Conservation (phyloP, 1,140 invertebrate genomes). For the Penaeus japonicus region DNA sequence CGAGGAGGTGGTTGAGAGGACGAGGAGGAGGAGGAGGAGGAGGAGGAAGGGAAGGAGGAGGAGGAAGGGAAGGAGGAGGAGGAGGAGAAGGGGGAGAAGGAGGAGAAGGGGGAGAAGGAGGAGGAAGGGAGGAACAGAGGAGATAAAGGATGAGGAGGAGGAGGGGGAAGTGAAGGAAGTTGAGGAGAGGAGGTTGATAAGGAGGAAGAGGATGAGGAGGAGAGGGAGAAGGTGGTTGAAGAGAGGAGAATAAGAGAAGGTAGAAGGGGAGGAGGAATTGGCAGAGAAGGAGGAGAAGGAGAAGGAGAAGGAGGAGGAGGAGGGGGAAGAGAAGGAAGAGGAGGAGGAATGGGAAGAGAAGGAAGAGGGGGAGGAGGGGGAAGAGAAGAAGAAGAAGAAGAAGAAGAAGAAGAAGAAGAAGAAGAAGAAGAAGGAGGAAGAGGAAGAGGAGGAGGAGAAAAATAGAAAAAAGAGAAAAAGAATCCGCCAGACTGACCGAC, state of each 20-base stretch:
- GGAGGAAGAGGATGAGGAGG: neutral
- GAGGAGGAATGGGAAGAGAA: neutral
- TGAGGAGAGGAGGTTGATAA: neutral
- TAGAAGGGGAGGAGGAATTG: neutral
- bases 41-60: no score
- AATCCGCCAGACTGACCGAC: neutral
- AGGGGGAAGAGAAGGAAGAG: neutral
- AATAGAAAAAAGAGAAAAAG: neutral
- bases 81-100: no score
- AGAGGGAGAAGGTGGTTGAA: neutral
- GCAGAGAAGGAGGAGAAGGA: neutral
- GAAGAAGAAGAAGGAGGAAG: neutral
- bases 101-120: no score
- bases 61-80: no score
- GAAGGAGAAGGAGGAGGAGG: neutral
- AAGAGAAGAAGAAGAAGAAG: neutral
- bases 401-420: neutral
- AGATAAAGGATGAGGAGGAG: no score
- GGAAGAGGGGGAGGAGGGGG: neutral
- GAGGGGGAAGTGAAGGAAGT: no score
- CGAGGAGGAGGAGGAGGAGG: no score
- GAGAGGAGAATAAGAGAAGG: no score
- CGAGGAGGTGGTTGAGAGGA: no score
- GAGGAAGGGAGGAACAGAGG: no score
- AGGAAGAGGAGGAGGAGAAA: no score